Evolutionary conservation across 2,797 vertebrate genomes (phyloP).

Genomic region (Pitangus sulphuratus): DNA sequence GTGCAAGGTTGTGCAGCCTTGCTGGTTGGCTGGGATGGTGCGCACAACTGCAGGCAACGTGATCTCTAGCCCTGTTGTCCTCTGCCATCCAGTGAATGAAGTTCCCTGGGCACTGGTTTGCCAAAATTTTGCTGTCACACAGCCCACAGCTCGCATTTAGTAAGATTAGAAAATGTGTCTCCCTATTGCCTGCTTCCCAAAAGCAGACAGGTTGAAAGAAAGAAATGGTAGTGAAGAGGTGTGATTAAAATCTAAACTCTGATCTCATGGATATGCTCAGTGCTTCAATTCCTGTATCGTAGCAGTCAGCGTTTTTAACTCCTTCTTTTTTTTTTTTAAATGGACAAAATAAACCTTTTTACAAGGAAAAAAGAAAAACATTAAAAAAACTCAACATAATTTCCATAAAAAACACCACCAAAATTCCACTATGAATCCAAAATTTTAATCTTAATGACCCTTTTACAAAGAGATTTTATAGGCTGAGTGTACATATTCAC

Average conservation of each 20-base stretch:
- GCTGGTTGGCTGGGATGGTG: not conserved
- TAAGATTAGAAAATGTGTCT: not conserved
- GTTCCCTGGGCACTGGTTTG: rapidly evolving
- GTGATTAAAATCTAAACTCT: not conserved
- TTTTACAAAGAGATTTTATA: constrained; percentile 39
- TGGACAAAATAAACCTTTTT: not conserved
- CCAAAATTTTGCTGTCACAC: not conserved
- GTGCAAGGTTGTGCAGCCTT: rapidly evolving
- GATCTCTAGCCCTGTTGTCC: not conserved
- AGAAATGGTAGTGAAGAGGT: not conserved
- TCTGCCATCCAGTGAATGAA: not conserved
- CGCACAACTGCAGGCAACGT: not conserved
- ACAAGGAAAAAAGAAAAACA: not conserved
- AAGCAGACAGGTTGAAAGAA: not conserved
- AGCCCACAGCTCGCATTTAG: rapidly evolving
- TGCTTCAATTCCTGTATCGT: not conserved
- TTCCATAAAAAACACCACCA: not conserved
- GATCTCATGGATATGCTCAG: not conserved
- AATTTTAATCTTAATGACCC: constrained; percentile 15
- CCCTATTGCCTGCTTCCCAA: not conserved
- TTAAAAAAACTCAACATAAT: not conserved
- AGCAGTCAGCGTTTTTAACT: not conserved
- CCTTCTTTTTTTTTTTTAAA: not conserved
- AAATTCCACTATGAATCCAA: not conserved
- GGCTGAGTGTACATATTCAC: not conserved